Evolutionary conservation across 2,888 invertebrate species (phyloP), one percentile per base, ranked within the genome.

Genomic region (Scrobipalpa atriplicella): DNA sequence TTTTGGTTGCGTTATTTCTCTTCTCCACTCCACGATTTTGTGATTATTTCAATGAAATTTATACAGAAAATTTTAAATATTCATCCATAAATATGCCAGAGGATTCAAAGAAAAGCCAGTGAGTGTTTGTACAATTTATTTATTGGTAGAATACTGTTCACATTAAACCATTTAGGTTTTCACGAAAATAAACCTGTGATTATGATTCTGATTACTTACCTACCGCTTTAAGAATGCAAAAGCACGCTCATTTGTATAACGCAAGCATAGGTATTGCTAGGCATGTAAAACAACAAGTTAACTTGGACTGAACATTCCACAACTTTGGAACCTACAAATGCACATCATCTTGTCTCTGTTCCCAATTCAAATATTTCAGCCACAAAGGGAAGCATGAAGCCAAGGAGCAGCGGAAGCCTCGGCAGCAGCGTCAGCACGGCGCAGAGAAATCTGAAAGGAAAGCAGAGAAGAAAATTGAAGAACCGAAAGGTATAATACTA

Each of bases 391-490:
- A 81, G 71, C 74, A 78, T 76, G 88, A 87, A 16, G 80, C 89
- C 0, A 92, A 90, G 73, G 91, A 91, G 18, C 91, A 91, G 70
- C 82, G 90, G 51, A 82, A 78, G 71, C 83, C 85, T 21, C 83
- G 89, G 1, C 83, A 82, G 66, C 74, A 75, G 2, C 77, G 83
- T 29, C 78, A 83, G 16, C 78, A 80, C 66, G 67, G 69, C 29
- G 74, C 75, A 3, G 65, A 62, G 43, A 76, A 68, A 47, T 0
- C 71, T 73, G 61, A 77, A 76, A 51, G 29, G 16, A 63, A 51
- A 38, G 10, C n/a, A 6, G 63, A 63, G 36, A 63, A 63, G 29
- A 62, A 36, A 47, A n/a, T 76, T 78, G 80, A 80, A 73, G 54
- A 52, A 21, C 63, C 68, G 2, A 72, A 72, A 71, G 71, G 73